These are phyloP conservation scores for Rhingia campestris DNA, from an alignment of 2,888 invertebrate species.

Conservation along the genomic window DNA sequence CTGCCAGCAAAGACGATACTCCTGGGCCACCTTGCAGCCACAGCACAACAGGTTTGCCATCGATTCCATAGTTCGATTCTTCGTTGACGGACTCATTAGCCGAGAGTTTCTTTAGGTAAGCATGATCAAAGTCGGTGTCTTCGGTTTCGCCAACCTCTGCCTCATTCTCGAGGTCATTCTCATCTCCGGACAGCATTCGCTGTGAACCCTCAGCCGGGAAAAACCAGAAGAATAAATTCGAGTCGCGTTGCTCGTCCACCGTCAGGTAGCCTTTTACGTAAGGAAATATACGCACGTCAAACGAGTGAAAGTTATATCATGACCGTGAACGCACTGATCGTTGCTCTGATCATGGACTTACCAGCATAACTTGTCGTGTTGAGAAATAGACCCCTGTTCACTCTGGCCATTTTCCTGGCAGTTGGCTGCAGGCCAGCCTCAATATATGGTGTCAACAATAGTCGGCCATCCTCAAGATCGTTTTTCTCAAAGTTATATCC, in stretches of 20 bases:
- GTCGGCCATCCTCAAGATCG: slow-evolving; percentile 68
- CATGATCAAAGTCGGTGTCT: slow-evolving; percentile 76
- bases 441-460: slow-evolving; percentile 83
- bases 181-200: slow-evolving; percentile 81
- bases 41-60: slow-evolving; percentile 84
- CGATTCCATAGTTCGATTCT: slow-evolving; percentile 59
- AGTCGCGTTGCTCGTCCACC: slow-evolving; percentile 88
- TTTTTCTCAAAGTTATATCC: slow-evolving; percentile 51
- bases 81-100: slow-evolving; percentile 50
- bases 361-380: slow-evolving; percentile 84
- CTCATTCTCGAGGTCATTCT: slow-evolving; percentile 83
- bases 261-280: slow-evolving; percentile 84
- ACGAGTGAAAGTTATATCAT: slow-evolving; percentile 51
- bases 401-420: slow-evolving; percentile 76
- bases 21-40: slow-evolving; percentile 86
- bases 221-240: slow-evolving; percentile 94
- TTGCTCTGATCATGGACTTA: slow-evolving; percentile 72
- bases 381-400: slow-evolving; percentile 79
- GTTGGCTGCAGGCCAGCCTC: slow-evolving; percentile 76
- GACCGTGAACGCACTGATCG: slow-evolving; percentile 9
- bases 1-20: slow-evolving; percentile 84
- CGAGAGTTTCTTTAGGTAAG: slow-evolving; percentile 85
- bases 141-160: slow-evolving; percentile 83
- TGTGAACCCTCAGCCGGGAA: slow-evolving; percentile 84
- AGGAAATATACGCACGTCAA: neutral